phyloP scores from a whole-genome alignment of 64 coral and sea anemone genomes.

The Cladopsammia gracilis region DNA sequence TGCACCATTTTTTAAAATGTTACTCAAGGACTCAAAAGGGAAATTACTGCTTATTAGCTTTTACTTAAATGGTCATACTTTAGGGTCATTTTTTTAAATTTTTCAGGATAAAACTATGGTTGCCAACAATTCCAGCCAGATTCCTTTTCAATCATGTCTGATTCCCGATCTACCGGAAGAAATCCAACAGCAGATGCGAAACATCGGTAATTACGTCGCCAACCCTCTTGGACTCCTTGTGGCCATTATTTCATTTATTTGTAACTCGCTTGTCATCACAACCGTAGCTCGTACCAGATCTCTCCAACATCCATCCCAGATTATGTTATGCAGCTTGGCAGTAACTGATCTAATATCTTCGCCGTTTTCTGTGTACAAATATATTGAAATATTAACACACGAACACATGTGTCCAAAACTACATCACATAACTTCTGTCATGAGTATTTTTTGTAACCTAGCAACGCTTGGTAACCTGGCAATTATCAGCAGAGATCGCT shows the following conservation, averaged over 20 bases:
- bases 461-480: neutral
- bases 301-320: neutral
- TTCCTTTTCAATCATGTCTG: neutral
- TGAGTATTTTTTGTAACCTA: neutral
- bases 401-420: neutral
- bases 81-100: too few relatives aligned
- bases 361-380: neutral
- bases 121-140: neutral
- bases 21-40: too few relatives aligned
- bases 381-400: neutral
- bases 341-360: neutral
- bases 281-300: neutral
- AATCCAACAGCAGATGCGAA: neutral
- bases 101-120: neutral
- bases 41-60: too few relatives aligned
- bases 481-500: neutral
- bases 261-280: neutral
- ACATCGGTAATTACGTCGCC: neutral
- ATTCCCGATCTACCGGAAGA: neutral
- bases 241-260: neutral
- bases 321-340: conserved; percentile 7
- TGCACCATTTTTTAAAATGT: too few relatives aligned
- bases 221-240: neutral
- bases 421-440: neutral
- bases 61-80: too few relatives aligned